A percentile compares a stretch with the other conserved stretches of the same genome.
These are phyloP conservation scores for Scaptomyza pallida DNA, from an alignment of 1,140 invertebrate genomes.

Conservation along the genomic window DNA sequence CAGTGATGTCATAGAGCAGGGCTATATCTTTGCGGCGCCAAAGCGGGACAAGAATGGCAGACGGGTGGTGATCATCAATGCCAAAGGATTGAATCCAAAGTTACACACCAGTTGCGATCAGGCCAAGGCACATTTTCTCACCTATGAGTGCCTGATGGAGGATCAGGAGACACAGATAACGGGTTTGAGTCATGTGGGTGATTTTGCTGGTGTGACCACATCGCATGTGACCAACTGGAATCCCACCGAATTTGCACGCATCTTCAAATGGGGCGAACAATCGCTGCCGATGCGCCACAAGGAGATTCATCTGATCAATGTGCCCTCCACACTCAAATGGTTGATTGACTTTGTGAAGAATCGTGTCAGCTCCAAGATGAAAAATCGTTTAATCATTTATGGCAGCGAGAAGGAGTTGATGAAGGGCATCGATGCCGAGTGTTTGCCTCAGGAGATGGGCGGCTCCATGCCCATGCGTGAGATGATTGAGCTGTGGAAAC, in stretches of 20 bases:
- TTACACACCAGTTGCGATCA: conserved; percentile 88
- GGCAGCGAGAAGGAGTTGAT: conserved; percentile 87
- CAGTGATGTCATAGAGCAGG: conserved; percentile 87
- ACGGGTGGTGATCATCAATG: conserved; percentile 88
- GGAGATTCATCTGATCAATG: conserved; percentile 89
- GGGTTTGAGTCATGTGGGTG: conserved; percentile 89
- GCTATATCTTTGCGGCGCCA: conserved; percentile 90
- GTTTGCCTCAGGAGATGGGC: conserved; percentile 91
- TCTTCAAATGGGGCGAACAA: conserved; percentile 91
- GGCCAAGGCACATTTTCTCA: conserved; percentile 87
- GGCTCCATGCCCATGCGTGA: conserved; percentile 89
- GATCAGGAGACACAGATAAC: conserved; percentile 89
- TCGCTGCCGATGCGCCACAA: conserved; percentile 91
- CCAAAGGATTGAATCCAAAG: conserved; percentile 88
- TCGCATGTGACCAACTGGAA: conserved; percentile 88
- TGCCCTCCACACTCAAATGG: conserved; percentile 88
- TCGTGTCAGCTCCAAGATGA: conserved; percentile 89
- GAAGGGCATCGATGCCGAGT: conserved; percentile 87
- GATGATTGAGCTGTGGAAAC: conserved; percentile 90
- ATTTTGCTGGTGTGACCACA: conserved; percentile 86
- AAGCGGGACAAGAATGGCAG: conserved; percentile 89
- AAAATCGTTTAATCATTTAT: conserved; percentile 88
- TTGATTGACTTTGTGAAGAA: conserved; percentile 89
- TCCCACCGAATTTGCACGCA: conserved; percentile 87
- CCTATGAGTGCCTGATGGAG: conserved; percentile 90